A percentile compares a stretch with the other conserved stretches of the same genome.
These are phyloP conservation scores for Ammodytes dubius DNA, from an alignment of 2,113 vertebrate species.

Conservation along the genomic window DNA sequence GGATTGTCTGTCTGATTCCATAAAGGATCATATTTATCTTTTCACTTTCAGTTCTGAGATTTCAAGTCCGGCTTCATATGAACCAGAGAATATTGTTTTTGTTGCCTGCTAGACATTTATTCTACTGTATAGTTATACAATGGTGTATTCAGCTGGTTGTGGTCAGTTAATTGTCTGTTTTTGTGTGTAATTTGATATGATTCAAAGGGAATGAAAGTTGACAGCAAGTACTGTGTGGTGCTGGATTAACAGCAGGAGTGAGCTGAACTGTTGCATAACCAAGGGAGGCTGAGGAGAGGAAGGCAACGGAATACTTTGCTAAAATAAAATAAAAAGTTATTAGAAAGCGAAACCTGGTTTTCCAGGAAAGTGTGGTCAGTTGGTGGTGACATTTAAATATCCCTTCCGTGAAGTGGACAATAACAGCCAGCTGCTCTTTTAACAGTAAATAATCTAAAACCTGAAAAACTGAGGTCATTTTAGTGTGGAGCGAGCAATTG, in stretches of 20 bases:
- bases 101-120: not conserved
- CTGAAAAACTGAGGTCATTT: not conserved
- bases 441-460: not conserved
- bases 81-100: not conserved
- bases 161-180: not conserved
- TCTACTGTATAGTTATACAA: too few relatives aligned
- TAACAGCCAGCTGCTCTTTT: not conserved
- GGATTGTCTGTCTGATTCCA: conserved; percentile 2
- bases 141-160: not conserved
- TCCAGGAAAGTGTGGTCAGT: not conserved
- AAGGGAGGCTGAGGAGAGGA: conserved; percentile 5
- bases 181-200: conserved; percentile 24
- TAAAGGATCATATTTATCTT: not conserved
- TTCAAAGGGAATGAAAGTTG: conserved; percentile 27
- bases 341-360: not conserved
- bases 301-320: not conserved
- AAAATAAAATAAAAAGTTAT: not conserved
- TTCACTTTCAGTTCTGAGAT: not conserved
- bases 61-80: not conserved
- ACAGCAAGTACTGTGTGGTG: conserved; percentile 33
- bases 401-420: not conserved
- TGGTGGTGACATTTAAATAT: not conserved
- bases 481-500: not conserved
- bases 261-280: conserved; percentile 46
- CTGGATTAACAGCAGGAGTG: conserved; percentile 48